phyloP scores from a whole-genome alignment of 2,888 invertebrate species.

The Chymomyza caudatula region DNA sequence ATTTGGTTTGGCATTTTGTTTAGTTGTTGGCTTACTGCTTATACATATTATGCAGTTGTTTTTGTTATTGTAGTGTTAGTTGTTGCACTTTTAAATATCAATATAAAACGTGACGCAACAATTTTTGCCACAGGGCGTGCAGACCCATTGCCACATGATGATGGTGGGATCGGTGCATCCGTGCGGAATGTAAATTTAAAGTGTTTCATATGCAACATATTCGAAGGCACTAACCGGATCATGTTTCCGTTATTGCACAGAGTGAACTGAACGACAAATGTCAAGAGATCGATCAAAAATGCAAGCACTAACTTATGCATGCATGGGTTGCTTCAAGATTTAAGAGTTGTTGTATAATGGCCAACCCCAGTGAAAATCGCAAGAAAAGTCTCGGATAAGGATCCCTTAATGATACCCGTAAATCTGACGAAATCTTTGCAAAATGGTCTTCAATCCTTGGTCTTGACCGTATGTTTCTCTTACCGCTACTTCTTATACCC shows the following conservation, averaged over 20 bases:
- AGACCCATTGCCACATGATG: background rate
- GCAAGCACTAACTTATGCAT: no score
- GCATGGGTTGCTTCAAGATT: no score
- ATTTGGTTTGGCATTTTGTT: conserved; percentile 64
- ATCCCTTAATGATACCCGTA: no score
- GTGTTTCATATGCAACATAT: background rate
- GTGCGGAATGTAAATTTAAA: background rate
- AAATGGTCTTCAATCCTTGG: no score
- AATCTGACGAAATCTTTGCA: no score
- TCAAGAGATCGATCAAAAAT: background rate
- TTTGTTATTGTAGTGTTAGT: conserved; percentile 2
- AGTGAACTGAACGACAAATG: background rate
- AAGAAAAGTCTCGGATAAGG: no score
- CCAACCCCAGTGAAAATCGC: no score
- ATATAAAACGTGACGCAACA: conserved; percentile 60
- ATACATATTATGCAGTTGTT: background rate
- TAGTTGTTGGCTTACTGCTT: conserved; percentile 41
- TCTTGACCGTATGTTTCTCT: no score
- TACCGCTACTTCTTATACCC: no score
- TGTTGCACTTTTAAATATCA: conserved; percentile 57
- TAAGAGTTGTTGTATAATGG: no score
- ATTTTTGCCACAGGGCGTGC: background rate
- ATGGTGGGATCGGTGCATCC: background rate
- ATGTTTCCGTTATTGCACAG: background rate
- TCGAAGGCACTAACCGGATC: background rate